A percentile compares a stretch with the other conserved stretches of the same genome.
phyloP scores from a whole-genome alignment of 2,797 vertebrate species.

The Anomalospiza imberbis region DNA sequence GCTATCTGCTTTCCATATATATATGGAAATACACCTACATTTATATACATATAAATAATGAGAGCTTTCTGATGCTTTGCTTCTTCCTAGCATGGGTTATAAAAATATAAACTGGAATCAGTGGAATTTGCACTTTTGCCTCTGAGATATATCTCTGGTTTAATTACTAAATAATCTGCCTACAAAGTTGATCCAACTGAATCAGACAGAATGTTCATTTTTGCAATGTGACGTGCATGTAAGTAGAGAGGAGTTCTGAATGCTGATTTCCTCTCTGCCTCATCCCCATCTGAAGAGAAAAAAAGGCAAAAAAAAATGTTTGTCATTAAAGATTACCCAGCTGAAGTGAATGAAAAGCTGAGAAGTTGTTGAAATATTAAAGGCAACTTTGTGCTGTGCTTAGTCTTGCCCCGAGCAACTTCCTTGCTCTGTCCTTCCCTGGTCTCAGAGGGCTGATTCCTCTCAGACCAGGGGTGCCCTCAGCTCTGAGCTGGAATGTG shows the following conservation, averaged over 20 bases:
- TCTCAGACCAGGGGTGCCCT: not conserved
- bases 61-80: not conserved
- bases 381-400: not conserved
- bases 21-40: not conserved
- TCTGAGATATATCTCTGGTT: not conserved
- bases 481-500: not conserved
- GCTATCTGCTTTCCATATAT: not conserved
- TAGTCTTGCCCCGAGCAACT: not conserved
- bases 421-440: not conserved
- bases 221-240: not conserved
- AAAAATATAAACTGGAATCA: not conserved
- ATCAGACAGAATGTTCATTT: not conserved
- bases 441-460: not conserved
- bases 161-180: slow-evolving; percentile 13
- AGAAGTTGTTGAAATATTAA: not conserved
- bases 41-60: not conserved
- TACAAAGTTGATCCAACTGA: not conserved
- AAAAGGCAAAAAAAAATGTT: not conserved
- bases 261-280: not conserved
- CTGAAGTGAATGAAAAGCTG: not conserved
- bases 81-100: not conserved
- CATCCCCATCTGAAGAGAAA: not conserved
- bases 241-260: not conserved
- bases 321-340: not conserved
- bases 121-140: not conserved